Percentiles rank a stretch among this genome's conserved stretches.
Evolutionary conservation across 1,140 invertebrate species (phyloP).

Genomic region (Camponotus vicinus): DNA sequence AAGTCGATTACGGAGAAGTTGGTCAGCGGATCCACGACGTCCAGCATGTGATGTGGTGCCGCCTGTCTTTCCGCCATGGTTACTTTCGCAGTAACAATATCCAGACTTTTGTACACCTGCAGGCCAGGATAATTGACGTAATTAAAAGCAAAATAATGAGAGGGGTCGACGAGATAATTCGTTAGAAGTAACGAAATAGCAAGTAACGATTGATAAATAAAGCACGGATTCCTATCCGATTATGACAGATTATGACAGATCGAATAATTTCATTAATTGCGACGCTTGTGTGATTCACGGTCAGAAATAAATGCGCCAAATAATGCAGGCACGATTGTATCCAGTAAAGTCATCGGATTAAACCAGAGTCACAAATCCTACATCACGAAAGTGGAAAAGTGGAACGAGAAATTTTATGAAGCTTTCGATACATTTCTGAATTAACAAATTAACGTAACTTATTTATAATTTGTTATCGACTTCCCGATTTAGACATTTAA

Average conservation of each 20-base stretch:
- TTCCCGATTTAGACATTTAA: too few relatives aligned
- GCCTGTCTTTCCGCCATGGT: slow-evolving; percentile 91
- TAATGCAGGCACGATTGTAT: not conserved
- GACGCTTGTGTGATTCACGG: not conserved
- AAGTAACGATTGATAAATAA: slow-evolving; percentile 24
- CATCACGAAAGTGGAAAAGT: not conserved
- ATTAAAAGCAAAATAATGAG: slow-evolving; percentile 39
- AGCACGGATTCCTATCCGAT: not conserved
- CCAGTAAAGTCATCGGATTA: not conserved
- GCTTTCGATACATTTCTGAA: not conserved
- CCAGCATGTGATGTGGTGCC: slow-evolving; percentile 96
- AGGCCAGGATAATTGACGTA: slow-evolving; percentile 71
- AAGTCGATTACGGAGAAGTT: slow-evolving; percentile 96
- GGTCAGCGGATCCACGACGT: slow-evolving; percentile 92
- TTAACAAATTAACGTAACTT: not conserved
- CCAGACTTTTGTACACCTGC: slow-evolving; percentile 96
- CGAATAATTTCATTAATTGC: slow-evolving; percentile 40
- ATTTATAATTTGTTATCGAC: not conserved
- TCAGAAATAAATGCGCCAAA: not conserved
- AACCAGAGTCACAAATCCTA: not conserved
- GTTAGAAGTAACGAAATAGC: not conserved
- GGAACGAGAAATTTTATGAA: not conserved
- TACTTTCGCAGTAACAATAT: slow-evolving; percentile 99
- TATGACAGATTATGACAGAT: slow-evolving; percentile 9
- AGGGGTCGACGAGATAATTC: not conserved